Base-by-base conservation (phyloP, 2,113 vertebrate genomes). In the Pelodiscus sinensis region DNA sequence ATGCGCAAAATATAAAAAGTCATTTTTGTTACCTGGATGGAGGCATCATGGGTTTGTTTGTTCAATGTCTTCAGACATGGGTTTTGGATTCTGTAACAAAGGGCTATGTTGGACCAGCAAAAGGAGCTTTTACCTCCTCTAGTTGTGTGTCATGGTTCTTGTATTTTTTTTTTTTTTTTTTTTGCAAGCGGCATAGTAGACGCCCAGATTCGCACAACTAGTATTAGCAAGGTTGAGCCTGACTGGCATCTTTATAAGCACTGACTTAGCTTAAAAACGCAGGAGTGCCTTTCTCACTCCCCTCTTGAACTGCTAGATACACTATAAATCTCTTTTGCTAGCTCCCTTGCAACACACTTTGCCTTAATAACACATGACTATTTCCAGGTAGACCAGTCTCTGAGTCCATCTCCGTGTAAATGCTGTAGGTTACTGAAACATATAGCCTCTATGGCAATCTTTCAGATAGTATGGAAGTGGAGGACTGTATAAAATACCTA, bases 131-230 rank as follows among this genome's bases (percentile, higher is more conserved):
- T 50, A 44, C 12, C 21, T 50, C 38, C 3, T 13, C 22, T 55
- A 0, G 14, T 62, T 29, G 24, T 18, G 6, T 1, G 0, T 44
- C 0, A 0, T 8, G 56, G 54, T 35, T 51, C 79, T 84, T 8
- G 9, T 14, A 9, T 3, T 0, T 25, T 65, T 31, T 82, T 25
- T 6, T 4, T 44, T 44, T 44, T 4, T 44, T 44, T 44, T 4
- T 44, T 44, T 44, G 0, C 15, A 54, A 83, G 73, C 25, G 24
- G 0, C 1, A 5, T 29, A 35, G 75, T 25, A n/a, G 78, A n/a
- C 1, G 2, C 27, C 9, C 19, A 55, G 1, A 62, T 22, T 38
- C 1, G 3, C 38, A 60, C 73, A n/a, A 56, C 65, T 0, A 2
- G 62, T 50, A 13, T 1, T 65, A 35, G 68, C 50, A 6, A 9